Evolutionary conservation across 64 coral and sea anemone species (phyloP).

Genomic region (Orbicella faveolata): DNA sequence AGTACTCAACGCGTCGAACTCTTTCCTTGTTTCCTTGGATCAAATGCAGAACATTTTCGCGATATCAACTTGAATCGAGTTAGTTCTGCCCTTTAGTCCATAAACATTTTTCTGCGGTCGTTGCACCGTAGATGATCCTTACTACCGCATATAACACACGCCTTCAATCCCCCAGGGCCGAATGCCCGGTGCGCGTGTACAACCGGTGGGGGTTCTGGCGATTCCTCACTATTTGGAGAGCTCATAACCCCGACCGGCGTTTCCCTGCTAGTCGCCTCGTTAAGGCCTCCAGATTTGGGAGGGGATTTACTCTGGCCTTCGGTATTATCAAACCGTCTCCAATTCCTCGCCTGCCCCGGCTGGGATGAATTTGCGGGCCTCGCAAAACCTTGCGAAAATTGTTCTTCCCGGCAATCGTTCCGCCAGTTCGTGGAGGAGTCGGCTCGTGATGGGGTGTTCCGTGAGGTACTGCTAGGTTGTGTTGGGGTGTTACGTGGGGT

Average conservation of each 20-base stretch:
- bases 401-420: background rate
- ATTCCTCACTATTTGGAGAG: background rate
- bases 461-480: background rate
- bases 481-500: background rate
- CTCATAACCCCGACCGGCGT: background rate
- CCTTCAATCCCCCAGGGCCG: conserved; percentile 49
- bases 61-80: too few species aligned
- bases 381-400: background rate
- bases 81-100: conserved; percentile 15
- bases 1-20: too few species aligned
- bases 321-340: conserved; percentile 11
- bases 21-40: too few species aligned
- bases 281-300: background rate
- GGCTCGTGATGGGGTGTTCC: background rate
- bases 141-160: conserved; percentile 61
- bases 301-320: background rate
- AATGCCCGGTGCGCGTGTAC: conserved; percentile 41
- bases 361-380: background rate
- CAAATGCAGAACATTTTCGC: too few species aligned
- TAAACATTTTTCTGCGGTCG: conserved; percentile 55
- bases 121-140: conserved; percentile 52
- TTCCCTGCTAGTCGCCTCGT: background rate
- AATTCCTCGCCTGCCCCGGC: background rate
- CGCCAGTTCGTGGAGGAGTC: conserved; percentile 28
- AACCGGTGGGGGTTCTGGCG: conserved; percentile 3